Base-by-base conservation (phyloP, 2,888 invertebrate species). In the Dascillus cervinus region DNA sequence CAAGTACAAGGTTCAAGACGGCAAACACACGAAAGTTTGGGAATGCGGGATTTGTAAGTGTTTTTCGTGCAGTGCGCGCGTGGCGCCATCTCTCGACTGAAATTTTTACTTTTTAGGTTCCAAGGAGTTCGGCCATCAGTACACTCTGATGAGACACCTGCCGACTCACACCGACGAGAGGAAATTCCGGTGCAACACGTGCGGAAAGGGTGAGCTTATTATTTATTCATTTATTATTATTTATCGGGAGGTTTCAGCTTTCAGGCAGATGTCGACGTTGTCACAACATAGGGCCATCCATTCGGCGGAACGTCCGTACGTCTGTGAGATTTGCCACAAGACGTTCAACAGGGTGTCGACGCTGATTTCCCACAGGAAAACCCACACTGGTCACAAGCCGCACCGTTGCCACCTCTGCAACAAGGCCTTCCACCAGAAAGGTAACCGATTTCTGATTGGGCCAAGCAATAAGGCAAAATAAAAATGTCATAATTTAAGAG, bases 381-480 rank as follows among this genome's bases (percentile, higher is more conserved):
- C 81, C 3, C 84, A 85, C 55, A 79, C 79, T 5, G 75, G 78
- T 25, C 69, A 76, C 40, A 85, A 84, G 53, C 81, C 81, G 0
- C 82, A 82, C 62, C 74, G 71, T 39, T 85, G 84, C 51, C 75
- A 78, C 53, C 64, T 82, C 32, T 84, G 84, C 58, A 76, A 78
- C 29, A 83, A 83, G 60, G 82, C 82, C 44, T 85, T 85, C 59
- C 84, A 84, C 60, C 84, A 85, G 53, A 84, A 84, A 75, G 84
- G 84, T 79, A 52, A 36, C 34, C 14, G n/a, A n/a, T n/a, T n/a
- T n/a, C n/a, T n/a, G n/a, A n/a, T n/a, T n/a, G n/a, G n/a, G n/a
- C n/a, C n/a, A n/a, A n/a, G n/a, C n/a, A n/a, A n/a, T n/a, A n/a
- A n/a, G n/a, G n/a, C n/a, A n/a, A n/a, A n/a, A n/a, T n/a, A n/a